Base-by-base conservation (phyloP, 2,888 invertebrate genomes). In the Nycteola revayana region DNA sequence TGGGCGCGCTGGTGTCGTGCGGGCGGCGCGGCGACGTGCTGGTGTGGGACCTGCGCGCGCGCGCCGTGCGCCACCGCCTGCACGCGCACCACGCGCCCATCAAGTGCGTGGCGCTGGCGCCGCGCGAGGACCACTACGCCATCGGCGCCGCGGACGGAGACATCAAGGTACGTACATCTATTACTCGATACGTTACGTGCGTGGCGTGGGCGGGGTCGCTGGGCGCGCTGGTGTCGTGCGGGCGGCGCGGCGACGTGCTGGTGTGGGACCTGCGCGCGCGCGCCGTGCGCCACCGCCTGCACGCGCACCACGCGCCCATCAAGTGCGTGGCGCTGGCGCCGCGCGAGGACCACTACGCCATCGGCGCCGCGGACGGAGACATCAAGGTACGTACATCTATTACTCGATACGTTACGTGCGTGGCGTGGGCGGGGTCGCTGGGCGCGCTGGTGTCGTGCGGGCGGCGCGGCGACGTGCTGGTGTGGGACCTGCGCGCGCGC, bases 11-110 rank as follows among this genome's bases (percentile, higher is more conserved):
- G 32, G 96, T 99, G 65, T 97, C 98, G 45, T 98, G 98, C 57
- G 99, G 99, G 8, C 97, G 98, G 72, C 97, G 97, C 77, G 99
- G 99, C 20, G 98, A 98, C 76, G 94, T 99, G 53, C 96, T 96
- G 67, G 94, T 99, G 73, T 97, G 99, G 87, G 99, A 99, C 88
- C 93, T 99, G 52, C 91, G 98, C 42, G 95, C 97, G 77, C 93
- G 98, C 55, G 93, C 94, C 33, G 91, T 97, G 34, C 91, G 96
- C 1, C 96, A 97, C 79, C 92, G 95, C 66, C 95, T 82, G 55
- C 75, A 90, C 89, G 99, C 98, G 42, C 98, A 98, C 77, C 98
- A 98, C 71, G 94, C 94, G 54, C 94, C 98, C 38, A 95, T 99
- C 62, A 98, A 98, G 89, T 97, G 98, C 77, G 91, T 99, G 56